Evolutionary conservation across 2,888 invertebrate genomes (phyloP).

Genomic region (Drosophila borealis): DNA sequence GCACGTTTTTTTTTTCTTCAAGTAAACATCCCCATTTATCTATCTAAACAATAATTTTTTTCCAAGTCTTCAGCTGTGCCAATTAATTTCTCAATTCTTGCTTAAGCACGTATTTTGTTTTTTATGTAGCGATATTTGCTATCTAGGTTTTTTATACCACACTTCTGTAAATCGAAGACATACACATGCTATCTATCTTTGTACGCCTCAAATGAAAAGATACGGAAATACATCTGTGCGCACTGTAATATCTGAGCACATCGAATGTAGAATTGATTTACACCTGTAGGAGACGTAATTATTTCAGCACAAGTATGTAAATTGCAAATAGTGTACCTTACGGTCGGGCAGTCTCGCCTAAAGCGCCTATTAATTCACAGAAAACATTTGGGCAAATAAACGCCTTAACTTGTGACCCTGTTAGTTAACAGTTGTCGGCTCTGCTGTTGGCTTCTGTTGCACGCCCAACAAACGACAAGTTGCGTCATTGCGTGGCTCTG

Average conservation of each 20-base stretch:
- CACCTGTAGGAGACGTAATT: no score
- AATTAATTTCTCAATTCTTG: not conserved
- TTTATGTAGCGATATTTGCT: not conserved
- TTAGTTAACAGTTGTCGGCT: conserved; percentile 17
- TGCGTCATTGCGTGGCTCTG: not conserved
- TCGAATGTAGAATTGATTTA: no score
- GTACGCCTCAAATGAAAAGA: no score
- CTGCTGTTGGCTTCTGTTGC: conserved; percentile 23
- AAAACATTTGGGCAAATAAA: not conserved
- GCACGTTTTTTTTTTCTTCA: conserved; percentile 1
- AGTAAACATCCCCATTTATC: not conserved
- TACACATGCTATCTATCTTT: no score
- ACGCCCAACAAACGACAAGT: conserved; percentile 12
- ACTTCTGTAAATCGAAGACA: no score
- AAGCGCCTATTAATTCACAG: not conserved
- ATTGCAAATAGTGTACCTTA: no score
- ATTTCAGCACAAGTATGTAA: no score
- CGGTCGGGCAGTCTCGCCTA: not conserved
- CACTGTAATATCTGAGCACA: no score
- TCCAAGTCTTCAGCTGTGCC: not conserved
- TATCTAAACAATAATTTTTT: not conserved
- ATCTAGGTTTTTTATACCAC: not conserved
- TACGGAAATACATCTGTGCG: no score
- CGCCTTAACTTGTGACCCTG: not conserved
- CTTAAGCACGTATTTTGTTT: conserved; percentile 5